Conservation (phyloP, 2,113 vertebrate genomes). For the Shinisaurus crocodilurus region DNA sequence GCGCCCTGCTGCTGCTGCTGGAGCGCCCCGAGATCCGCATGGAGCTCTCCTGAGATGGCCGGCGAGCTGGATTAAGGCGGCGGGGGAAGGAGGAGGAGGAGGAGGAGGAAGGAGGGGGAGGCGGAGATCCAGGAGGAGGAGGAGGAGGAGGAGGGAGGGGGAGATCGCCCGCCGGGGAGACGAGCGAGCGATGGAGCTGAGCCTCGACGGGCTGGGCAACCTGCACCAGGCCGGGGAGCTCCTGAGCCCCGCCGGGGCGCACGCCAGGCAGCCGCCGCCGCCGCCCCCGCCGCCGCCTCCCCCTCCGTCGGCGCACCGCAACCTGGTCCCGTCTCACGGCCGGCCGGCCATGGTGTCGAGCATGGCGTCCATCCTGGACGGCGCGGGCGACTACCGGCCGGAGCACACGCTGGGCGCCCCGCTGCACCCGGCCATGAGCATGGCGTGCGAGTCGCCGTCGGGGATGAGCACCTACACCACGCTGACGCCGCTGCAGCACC, state of each 20-base stretch:
- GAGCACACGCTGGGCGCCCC: constrained; percentile 89
- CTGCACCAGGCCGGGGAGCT: constrained; percentile 91
- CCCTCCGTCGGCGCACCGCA: constrained; percentile 78
- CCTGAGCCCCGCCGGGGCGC: constrained; percentile 85
- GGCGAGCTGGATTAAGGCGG: fast-evolving
- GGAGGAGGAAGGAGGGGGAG: neutral
- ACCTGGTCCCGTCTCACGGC: constrained; percentile 87
- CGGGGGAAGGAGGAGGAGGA: too few relatives aligned
- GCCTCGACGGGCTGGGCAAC: constrained; percentile 95
- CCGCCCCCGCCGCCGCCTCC: neutral
- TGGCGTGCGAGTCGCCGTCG: constrained; percentile 92
- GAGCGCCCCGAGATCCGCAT: neutral
- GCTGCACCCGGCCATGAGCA: constrained; percentile 95
- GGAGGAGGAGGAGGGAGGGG: neutral
- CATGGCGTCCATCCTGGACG: constrained; percentile 92
- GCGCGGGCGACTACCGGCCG: constrained; percentile 91
- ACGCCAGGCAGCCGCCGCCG: constrained; percentile 83
- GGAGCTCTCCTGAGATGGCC: neutral
- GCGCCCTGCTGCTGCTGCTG: neutral
- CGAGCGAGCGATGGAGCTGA: constrained; percentile 89
- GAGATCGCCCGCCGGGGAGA: neutral
- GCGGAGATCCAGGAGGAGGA: neutral
- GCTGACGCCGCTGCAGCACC: constrained; percentile 95
- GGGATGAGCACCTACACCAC: constrained; percentile 96
- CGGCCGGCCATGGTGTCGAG: constrained; percentile 91